Percentiles rank a stretch among this genome's conserved stretches.
phyloP scores from a whole-genome alignment of 2,888 invertebrate species.

The Caenorhabditis sulstoni region DNA sequence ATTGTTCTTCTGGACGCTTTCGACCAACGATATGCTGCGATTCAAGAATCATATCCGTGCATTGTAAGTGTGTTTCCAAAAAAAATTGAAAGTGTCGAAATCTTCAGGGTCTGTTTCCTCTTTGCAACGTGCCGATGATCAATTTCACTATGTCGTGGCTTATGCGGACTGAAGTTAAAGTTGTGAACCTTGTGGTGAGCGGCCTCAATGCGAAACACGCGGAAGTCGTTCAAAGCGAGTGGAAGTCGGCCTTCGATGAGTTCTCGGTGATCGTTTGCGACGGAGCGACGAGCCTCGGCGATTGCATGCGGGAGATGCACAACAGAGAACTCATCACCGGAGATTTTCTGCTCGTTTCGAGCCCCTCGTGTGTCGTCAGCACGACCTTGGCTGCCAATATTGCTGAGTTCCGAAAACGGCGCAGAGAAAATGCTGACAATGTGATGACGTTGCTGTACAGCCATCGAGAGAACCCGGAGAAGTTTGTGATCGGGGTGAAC shows the following conservation, averaged over 20 bases:
- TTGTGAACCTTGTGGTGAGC: slow-evolving; percentile 54
- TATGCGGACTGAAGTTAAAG: slow-evolving; percentile 53
- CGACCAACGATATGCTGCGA: slow-evolving; percentile 63
- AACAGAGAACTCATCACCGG: slow-evolving; percentile 64
- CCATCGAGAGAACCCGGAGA: slow-evolving; percentile 38
- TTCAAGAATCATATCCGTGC: slow-evolving; percentile 36
- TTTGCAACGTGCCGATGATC: slow-evolving; percentile 64
- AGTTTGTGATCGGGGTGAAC: slow-evolving; percentile 63
- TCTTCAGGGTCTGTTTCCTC: slow-evolving; percentile 51
- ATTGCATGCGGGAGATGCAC: slow-evolving; percentile 73
- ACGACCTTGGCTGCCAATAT: slow-evolving; percentile 64
- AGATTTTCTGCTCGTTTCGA: slow-evolving; percentile 74
- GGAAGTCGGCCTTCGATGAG: slow-evolving; percentile 53
- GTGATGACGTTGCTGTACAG: slow-evolving; percentile 72
- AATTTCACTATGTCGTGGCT: slow-evolving; percentile 62
- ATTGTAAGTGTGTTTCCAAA: slow-evolving; percentile 20
- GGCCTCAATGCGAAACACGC: slow-evolving; percentile 48
- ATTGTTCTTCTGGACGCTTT: slow-evolving; percentile 63
- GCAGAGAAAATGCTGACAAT: slow-evolving; percentile 68
- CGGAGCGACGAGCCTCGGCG: slow-evolving; percentile 68
- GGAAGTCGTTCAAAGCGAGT: slow-evolving; percentile 46
- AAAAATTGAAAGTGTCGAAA: neutral
- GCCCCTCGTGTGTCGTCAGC: slow-evolving; percentile 68
- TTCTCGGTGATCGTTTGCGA: slow-evolving; percentile 50
- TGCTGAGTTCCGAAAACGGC: slow-evolving; percentile 62